These are phyloP conservation scores for Cepphus grylle DNA, from an alignment of 2,113 vertebrate genomes.

Conservation along the genomic window DNA sequence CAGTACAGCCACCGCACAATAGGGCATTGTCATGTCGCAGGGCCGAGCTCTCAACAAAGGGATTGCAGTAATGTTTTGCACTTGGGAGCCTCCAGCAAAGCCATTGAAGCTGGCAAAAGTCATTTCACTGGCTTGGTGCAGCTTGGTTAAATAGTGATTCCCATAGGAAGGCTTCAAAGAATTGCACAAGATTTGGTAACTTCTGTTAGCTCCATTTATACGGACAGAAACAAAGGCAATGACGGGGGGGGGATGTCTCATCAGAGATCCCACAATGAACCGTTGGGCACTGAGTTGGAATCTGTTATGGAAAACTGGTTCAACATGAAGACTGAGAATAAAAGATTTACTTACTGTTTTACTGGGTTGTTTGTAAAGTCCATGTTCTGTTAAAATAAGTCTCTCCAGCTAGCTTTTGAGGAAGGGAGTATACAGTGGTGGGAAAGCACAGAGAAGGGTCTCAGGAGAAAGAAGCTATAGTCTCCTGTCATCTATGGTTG, in stretches of 20 bases:
- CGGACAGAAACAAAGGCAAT: neutral
- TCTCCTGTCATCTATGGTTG: neutral
- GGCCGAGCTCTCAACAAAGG: neutral
- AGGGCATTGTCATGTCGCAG: accelerated
- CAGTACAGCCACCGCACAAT: neutral
- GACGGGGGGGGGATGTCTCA: neutral
- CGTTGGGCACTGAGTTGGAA: neutral
- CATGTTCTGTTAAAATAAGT: neutral
- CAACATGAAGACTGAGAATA: neutral
- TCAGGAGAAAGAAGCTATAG: neutral
- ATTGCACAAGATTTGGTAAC: neutral
- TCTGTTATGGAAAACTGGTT: neutral
- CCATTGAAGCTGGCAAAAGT: neutral
- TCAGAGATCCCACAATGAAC: neutral
- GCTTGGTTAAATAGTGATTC: neutral
- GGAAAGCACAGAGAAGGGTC: neutral
- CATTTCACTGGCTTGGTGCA: neutral
- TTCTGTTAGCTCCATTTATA: neutral
- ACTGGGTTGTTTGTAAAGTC: neutral
- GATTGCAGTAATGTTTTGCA: neutral
- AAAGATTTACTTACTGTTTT: neutral
- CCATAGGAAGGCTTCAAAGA: neutral
- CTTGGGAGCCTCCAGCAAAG: slow-evolving; percentile 13
- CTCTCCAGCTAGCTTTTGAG: neutral
- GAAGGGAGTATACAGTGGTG: neutral